Evolutionary conservation across 92 coral and sea anemone species (phyloP).

Genomic region (Diadumene lineata): DNA sequence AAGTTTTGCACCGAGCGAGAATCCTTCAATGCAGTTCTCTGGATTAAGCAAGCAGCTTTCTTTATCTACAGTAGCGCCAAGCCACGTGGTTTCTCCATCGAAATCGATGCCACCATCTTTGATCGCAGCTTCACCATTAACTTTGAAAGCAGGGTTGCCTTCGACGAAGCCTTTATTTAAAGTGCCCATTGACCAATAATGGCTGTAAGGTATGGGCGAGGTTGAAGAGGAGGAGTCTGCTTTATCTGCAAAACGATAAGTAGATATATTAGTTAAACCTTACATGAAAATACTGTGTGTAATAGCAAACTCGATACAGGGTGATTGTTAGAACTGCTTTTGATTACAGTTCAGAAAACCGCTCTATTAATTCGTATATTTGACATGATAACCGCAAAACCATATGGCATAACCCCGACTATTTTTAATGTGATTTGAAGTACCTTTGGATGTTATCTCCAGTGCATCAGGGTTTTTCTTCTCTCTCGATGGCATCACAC

Average conservation of each 20-base stretch:
- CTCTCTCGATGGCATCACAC: constrained; percentile 64
- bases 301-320: too few relatives aligned
- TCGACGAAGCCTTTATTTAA: constrained; percentile 70
- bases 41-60: constrained; percentile 83
- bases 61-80: constrained; percentile 58
- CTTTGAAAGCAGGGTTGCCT: constrained; percentile 83
- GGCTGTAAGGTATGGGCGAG: constrained; percentile 65
- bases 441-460: constrained; percentile 51
- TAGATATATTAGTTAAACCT: too few relatives aligned
- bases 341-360: too few relatives aligned
- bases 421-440: too few relatives aligned
- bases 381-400: too few relatives aligned
- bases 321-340: neutral
- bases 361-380: too few relatives aligned
- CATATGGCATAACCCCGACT: too few relatives aligned
- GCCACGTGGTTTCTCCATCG: constrained; percentile 78
- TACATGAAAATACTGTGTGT: too few relatives aligned
- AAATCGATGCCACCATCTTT: constrained; percentile 69
- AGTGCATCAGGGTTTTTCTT: constrained; percentile 65
- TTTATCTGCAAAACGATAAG: constrained; percentile 14
- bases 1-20: constrained; percentile 70
- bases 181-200: constrained; percentile 67
- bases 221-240: neutral
- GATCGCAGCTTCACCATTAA: constrained; percentile 57
- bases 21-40: constrained; percentile 68